phyloP scores from a whole-genome alignment of 2,888 invertebrate species.

The Hydrotaea cyrtoneurina region DNA sequence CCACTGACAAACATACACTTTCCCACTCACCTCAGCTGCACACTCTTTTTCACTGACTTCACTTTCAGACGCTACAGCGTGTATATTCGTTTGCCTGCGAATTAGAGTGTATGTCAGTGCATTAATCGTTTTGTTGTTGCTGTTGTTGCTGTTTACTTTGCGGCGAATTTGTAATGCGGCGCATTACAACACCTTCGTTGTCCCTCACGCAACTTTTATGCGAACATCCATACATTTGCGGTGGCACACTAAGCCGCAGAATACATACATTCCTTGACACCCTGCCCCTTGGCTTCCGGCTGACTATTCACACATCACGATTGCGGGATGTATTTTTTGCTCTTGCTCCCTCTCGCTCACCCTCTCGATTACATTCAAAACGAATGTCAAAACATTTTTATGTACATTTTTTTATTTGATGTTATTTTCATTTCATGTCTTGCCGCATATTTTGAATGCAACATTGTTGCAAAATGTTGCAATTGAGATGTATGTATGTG shows the following conservation, averaged over 20 bases:
- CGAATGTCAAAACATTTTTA: background rate
- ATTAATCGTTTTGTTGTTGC: background rate
- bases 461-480: conserved; percentile 12
- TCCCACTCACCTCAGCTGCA: background rate
- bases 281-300: background rate
- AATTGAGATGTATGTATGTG: no score
- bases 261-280: background rate
- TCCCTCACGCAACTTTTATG: background rate
- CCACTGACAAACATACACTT: no score
- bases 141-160: no score
- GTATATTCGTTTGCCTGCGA: background rate
- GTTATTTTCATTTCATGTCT: no score
- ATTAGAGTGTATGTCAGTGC: background rate
- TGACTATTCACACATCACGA: background rate
- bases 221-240: background rate
- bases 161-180: background rate
- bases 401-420: background rate
- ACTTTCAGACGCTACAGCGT: background rate
- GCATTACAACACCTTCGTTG: conserved; percentile 2
- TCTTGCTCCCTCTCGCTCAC: no score
- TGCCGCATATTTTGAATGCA: background rate
- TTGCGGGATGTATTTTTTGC: background rate
- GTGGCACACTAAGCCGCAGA: background rate
- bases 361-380: background rate
- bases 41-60: background rate